phyloP scores from a whole-genome alignment of 2,888 invertebrate species.

The Leptopilina drosophilae region DNA sequence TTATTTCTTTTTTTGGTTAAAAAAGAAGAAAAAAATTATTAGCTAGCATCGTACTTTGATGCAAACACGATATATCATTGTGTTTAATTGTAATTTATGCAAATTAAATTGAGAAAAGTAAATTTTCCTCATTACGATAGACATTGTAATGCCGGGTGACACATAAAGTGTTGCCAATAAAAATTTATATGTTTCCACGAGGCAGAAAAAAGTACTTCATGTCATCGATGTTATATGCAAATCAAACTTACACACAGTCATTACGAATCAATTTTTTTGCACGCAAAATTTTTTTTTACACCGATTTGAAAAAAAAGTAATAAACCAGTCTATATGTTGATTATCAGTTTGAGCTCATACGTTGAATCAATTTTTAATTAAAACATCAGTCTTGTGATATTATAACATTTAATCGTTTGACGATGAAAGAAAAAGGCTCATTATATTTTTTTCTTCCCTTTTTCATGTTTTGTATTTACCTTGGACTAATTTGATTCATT shows the following conservation, averaged over 20 bases:
- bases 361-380: slow-evolving; percentile 9
- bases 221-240: slow-evolving; percentile 25
- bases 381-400: slow-evolving; percentile 2
- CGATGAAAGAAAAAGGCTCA: background rate
- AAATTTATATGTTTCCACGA: slow-evolving; percentile 7
- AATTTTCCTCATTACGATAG: background rate
- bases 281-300: too few species aligned
- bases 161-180: background rate
- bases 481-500: slow-evolving; percentile 31
- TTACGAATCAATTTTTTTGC: background rate
- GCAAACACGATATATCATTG: background rate
- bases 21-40: too few species aligned
- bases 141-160: slow-evolving; percentile 7
- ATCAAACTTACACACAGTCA: slow-evolving; percentile 11
- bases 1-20: too few species aligned
- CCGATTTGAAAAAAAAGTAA: background rate
- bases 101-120: background rate
- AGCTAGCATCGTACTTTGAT: too few species aligned
- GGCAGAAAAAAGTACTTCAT: slow-evolving; percentile 12
- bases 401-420: background rate
- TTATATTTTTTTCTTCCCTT: background rate
- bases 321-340: background rate
- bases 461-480: slow-evolving; percentile 8
- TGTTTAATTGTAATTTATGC: background rate
- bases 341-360: slow-evolving; percentile 5